These are phyloP conservation scores for Elmis aenea DNA, from an alignment of 2,888 invertebrate species.

Conservation along the genomic window DNA sequence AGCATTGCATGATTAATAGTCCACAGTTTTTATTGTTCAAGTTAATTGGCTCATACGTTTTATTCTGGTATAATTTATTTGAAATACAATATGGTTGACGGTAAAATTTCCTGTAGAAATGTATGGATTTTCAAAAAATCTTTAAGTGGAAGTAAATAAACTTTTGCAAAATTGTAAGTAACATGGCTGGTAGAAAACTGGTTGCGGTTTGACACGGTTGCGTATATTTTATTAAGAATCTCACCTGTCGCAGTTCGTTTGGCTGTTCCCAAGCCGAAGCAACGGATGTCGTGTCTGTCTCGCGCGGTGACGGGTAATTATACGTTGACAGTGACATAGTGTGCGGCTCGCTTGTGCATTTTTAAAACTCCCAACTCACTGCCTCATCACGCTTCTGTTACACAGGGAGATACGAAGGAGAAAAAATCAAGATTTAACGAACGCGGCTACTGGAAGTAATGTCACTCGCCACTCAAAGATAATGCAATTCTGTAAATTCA, in stretches of 20 bases:
- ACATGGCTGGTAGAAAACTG: constrained; percentile 30
- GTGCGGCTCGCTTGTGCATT: constrained; percentile 44
- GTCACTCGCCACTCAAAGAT: too few species aligned
- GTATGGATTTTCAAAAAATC: too few species aligned
- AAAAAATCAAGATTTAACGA: background rate
- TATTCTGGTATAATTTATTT: too few species aligned
- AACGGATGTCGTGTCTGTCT: constrained; percentile 45
- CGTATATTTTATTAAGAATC: constrained; percentile 47
- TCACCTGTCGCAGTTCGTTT: constrained; percentile 46
- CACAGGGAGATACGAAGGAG: constrained; percentile 10
- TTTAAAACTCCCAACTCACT: constrained; percentile 36
- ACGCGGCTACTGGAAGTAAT: background rate
- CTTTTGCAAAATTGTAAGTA: too few species aligned
- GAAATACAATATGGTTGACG: too few species aligned
- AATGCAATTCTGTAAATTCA: too few species aligned
- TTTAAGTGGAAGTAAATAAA: too few species aligned
- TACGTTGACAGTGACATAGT: constrained; percentile 47
- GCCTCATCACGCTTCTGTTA: constrained; percentile 11
- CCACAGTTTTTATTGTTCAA: too few species aligned
- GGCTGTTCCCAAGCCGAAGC: constrained; percentile 41
- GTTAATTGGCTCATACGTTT: too few species aligned
- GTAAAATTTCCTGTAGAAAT: too few species aligned
- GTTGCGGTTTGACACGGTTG: constrained; percentile 36
- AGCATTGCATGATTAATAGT: too few species aligned
- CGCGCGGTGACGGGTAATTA: constrained; percentile 46